Evolutionary conservation across 2,888 invertebrate species (phyloP), one percentile per base, ranked within the genome.

Genomic region (Stenichneumon culpator): DNA sequence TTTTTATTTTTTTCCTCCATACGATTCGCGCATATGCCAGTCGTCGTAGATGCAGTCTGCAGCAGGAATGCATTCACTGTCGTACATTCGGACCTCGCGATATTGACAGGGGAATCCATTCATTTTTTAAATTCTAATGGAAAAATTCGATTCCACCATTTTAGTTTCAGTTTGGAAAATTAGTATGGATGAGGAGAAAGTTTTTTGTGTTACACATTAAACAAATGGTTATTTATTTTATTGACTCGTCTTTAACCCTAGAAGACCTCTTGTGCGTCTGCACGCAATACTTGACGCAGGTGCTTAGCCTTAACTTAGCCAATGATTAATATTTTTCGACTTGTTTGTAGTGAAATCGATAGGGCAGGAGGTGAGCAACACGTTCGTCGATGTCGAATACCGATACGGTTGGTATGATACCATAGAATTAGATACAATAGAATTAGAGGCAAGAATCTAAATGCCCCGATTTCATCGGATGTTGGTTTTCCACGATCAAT

Each of bases 101-200:
- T 74, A 81, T 78, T 82, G 84, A 78, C 84, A 78, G 68, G 73
- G 73, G 73, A 74, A 84, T 78, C 84, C 84, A 84, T 84, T 84
- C 78, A 81, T 84, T 81, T 78, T 63, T 22, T 39, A 77, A 70
- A 39, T 63, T 57, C 25, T 70, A 54, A 67, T 65, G 63, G 63
- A 63, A 63, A 63, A 63, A 63, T 63, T 63, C 36, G 32, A 63
- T 63, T 32, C 36, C 28, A 63, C 57, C 25, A 57, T 57, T 22
- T 25, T 57, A 57, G 57, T 57, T 57, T 25, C 14, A 11, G 22
- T 57, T 57, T 57, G 25, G 14, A 22, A 25, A 57, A 57, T 57
- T 3, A 14, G 14, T 25, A 57, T 25, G 22, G 25, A 22, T 14
- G 25, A 3, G 4, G 14, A 11, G 25, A 57, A 57, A 57, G 1